These are phyloP conservation scores for Criorhina ranunculi DNA, from an alignment of 2,888 invertebrate species.

Conservation along the genomic window DNA sequence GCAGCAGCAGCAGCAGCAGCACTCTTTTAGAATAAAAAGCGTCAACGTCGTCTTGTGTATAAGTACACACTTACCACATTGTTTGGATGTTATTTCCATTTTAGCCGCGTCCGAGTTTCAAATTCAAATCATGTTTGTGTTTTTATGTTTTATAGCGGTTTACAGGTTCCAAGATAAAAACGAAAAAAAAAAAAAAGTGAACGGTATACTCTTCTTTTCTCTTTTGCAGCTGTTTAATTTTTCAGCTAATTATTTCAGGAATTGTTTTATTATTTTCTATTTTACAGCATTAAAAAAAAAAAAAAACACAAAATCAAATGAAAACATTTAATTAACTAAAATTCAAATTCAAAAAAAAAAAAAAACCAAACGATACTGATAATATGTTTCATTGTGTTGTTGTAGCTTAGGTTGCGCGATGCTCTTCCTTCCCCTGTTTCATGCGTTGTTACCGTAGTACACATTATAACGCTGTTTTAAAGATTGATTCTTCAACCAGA, in stretches of 20 bases:
- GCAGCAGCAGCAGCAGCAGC: conserved; percentile 1
- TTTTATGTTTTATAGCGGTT: conserved; percentile 71
- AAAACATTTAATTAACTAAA: conserved; percentile 52
- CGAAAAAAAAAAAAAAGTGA: conserved; percentile 21
- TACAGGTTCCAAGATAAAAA: conserved; percentile 63
- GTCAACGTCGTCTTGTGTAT: conserved; percentile 31
- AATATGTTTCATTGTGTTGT: conserved; percentile 80
- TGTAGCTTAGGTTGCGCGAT: conserved; percentile 87
- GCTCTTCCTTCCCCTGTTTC: conserved; percentile 77
- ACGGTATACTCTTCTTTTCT: conserved; percentile 68
- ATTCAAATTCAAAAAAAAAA: conserved; percentile 58
- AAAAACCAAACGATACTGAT: conserved; percentile 73
- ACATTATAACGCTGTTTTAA: conserved; percentile 76
- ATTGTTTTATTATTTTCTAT: conserved; percentile 76
- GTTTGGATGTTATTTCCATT: conserved; percentile 18
- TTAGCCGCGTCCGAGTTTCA: conserved; percentile 13
- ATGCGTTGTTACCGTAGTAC: conserved; percentile 76
- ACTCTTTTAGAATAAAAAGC: conserved; percentile 15
- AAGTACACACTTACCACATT: conserved; percentile 18
- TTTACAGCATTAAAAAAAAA: conserved; percentile 67
- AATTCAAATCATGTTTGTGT: conserved; percentile 61
- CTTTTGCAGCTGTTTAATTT: conserved; percentile 75
- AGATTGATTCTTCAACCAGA: conserved; percentile 77
- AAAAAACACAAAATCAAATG: conserved; percentile 38
- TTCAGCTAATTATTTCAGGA: conserved; percentile 76